Conservation (phyloP, 2,888 invertebrate genomes). For the Deladenus siricidicola region DNA sequence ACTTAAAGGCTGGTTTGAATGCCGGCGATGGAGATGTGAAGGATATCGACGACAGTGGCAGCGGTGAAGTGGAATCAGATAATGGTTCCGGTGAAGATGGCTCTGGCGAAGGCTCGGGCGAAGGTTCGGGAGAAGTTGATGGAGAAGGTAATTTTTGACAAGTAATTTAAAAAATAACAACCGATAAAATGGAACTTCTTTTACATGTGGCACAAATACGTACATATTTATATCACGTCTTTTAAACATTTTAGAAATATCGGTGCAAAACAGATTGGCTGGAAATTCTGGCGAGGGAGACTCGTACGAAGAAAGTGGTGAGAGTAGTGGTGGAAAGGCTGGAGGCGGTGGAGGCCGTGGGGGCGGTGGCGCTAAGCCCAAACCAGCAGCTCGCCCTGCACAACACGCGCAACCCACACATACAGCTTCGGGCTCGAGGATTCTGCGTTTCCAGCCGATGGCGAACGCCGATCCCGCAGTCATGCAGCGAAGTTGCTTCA, state of each 20-base stretch:
- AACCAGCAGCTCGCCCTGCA: background rate
- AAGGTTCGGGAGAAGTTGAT: background rate
- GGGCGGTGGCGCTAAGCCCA: background rate
- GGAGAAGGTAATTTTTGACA: background rate
- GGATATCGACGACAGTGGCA: background rate
- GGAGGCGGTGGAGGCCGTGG: constrained; percentile 13
- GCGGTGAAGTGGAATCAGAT: background rate
- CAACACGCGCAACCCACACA: background rate
- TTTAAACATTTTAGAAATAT: background rate
- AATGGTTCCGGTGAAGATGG: background rate
- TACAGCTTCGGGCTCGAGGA: constrained; percentile 1
- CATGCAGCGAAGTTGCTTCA: constrained; percentile 39
- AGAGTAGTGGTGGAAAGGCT: background rate
- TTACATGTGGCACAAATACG: too few relatives aligned
- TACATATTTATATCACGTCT: too few relatives aligned
- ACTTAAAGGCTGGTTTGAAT: too few relatives aligned
- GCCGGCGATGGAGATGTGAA: constrained; percentile 2
- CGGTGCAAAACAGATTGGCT: background rate
- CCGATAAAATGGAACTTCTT: too few relatives aligned
- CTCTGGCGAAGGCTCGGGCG: constrained; percentile 3
- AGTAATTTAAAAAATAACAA: background rate
- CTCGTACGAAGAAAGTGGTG: constrained; percentile 6
- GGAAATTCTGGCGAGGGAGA: background rate
- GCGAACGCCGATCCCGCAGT: background rate
- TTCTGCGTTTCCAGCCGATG: constrained; percentile 3